Conservation (phyloP, 2,797 vertebrate genomes). For the Pogoniulus pusillus region DNA sequence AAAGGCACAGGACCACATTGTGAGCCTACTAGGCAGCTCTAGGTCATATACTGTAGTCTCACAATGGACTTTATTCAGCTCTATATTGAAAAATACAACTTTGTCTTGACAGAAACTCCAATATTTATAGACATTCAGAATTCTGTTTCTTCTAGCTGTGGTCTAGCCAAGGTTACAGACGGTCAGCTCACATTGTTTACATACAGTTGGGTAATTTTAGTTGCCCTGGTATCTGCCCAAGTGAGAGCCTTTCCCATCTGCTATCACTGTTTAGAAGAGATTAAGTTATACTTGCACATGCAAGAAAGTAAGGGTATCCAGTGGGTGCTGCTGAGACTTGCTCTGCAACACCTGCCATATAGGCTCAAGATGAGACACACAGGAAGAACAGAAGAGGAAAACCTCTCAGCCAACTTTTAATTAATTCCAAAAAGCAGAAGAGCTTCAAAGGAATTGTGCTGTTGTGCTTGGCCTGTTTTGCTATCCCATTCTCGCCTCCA, state of each 20-base stretch:
- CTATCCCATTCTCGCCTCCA: neutral
- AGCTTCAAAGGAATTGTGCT: conserved; percentile 28
- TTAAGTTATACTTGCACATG: conserved; percentile 62
- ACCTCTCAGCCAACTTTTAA: conserved; percentile 45
- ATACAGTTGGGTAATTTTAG: conserved; percentile 62
- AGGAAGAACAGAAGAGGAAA: neutral
- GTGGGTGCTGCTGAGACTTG: conserved; percentile 61
- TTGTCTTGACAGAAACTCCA: neutral
- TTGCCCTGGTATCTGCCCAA: conserved; percentile 50
- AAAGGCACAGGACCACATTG: neutral
- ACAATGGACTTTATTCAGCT: neutral
- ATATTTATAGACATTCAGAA: neutral
- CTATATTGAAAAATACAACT: neutral
- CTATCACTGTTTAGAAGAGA: conserved; percentile 42
- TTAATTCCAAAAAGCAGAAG: conserved; percentile 45
- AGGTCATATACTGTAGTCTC: neutral
- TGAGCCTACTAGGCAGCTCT: neutral
- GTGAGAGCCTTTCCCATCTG: conserved; percentile 53
- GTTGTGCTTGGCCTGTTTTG: conserved; percentile 13
- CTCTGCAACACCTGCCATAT: conserved; percentile 48
- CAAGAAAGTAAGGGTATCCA: conserved; percentile 60
- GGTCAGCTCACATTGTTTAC: conserved; percentile 42
- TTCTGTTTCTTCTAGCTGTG: neutral
- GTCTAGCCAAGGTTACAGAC: neutral
- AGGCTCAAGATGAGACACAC: conserved; percentile 37